Evolutionary conservation across 2,797 vertebrate species (phyloP).

Genomic region (Gallirallus australis): DNA sequence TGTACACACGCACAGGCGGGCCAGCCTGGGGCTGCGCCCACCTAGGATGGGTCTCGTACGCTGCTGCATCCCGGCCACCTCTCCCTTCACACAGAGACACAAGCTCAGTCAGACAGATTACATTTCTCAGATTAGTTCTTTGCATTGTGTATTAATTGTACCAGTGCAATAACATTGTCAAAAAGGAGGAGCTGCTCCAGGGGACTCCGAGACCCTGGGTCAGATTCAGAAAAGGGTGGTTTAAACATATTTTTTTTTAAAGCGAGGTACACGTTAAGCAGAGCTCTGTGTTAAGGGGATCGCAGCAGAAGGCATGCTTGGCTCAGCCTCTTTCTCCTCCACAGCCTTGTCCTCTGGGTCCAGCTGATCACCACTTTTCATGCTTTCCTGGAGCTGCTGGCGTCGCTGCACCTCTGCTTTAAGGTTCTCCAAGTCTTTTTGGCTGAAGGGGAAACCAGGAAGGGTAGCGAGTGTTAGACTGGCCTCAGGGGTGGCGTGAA

Average conservation of each 20-base stretch:
- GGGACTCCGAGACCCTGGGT: slow-evolving; percentile 48
- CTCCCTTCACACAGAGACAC: slow-evolving; percentile 32
- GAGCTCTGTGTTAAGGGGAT: slow-evolving; percentile 69
- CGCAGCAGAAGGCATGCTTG: slow-evolving; percentile 35
- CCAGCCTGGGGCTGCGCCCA: background rate
- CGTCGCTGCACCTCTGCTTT: slow-evolving; percentile 96
- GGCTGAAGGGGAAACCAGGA: slow-evolving; percentile 79
- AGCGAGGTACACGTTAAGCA: slow-evolving; percentile 68
- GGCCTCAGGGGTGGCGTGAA: background rate
- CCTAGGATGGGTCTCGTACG: background rate
- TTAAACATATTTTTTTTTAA: slow-evolving; percentile 56
- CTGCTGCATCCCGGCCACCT: slow-evolving; percentile 69
- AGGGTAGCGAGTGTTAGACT: background rate
- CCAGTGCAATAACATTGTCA: slow-evolving; percentile 83
- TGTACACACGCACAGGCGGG: background rate
- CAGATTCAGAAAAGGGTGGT: slow-evolving; percentile 69
- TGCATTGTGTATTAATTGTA: slow-evolving; percentile 80
- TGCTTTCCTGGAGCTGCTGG: slow-evolving; percentile 92
- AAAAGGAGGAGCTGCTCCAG: slow-evolving; percentile 72
- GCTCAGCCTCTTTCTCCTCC: slow-evolving; percentile 47
- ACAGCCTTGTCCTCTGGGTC: slow-evolving; percentile 49
- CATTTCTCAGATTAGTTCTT: slow-evolving; percentile 77
- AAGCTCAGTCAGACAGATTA: slow-evolving; percentile 57
- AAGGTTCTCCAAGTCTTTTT: slow-evolving; percentile 97
- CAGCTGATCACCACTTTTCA: slow-evolving; percentile 83